Percentiles rank a stretch among this genome's conserved stretches.
These are phyloP conservation scores for Eupithecia subfuscata DNA, from an alignment of 2,888 invertebrate species.

Conservation along the genomic window DNA sequence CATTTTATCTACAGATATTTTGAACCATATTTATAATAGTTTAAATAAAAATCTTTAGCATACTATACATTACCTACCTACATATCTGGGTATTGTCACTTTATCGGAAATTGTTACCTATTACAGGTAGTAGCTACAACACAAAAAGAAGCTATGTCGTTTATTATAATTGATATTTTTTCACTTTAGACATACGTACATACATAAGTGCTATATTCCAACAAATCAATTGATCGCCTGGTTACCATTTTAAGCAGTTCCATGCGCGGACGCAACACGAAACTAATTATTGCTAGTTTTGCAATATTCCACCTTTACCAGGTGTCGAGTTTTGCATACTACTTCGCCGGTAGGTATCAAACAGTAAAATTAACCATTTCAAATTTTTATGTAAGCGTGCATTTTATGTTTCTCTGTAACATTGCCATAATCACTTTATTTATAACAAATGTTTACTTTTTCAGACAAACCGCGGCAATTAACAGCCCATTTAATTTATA, in stretches of 20 bases:
- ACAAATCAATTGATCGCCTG: neutral
- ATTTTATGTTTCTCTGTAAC: neutral
- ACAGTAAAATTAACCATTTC: neutral
- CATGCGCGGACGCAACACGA: slow-evolving; percentile 44
- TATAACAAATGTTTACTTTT: neutral
- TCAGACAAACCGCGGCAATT: neutral
- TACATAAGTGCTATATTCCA: too few relatives aligned
- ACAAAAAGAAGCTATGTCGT: neutral
- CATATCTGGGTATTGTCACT: too few relatives aligned
- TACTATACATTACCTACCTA: too few relatives aligned
- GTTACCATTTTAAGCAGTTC: neutral
- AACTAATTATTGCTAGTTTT: slow-evolving; percentile 58
- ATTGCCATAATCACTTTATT: neutral
- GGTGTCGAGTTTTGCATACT: slow-evolving; percentile 58
- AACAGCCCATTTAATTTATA: slow-evolving; percentile 1
- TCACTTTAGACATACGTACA: neutral
- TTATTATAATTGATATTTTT: neutral
- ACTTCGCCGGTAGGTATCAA: neutral
- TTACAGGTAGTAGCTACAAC: too few relatives aligned
- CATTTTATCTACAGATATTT: neutral
- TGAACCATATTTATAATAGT: neutral
- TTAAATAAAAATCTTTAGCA: too few relatives aligned
- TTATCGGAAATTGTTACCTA: too few relatives aligned
- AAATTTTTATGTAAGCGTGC: neutral
- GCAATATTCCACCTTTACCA: slow-evolving; percentile 54